Evolutionary conservation across 2,113 vertebrate species (phyloP), one percentile per base, ranked within the genome.

Genomic region (Melozone crissalis): DNA sequence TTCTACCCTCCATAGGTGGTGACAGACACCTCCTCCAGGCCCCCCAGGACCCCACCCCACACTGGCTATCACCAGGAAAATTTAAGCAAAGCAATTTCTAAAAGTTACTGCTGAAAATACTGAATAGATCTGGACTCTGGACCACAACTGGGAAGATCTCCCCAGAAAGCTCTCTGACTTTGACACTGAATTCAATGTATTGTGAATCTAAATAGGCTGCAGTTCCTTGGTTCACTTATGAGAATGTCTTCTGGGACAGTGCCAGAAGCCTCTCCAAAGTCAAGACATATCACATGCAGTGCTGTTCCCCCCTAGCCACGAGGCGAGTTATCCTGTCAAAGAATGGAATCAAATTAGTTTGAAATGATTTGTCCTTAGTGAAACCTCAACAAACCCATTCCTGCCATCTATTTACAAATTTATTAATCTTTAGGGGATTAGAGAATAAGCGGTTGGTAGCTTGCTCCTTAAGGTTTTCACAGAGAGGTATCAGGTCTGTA

Each of bases 191-290:
- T 55, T 76, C 67, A 26, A 8, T 0, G 0, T 24, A 66, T 12
- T 69, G 37, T 5, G n/a, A 84, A 59, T 33, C 59, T 43, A 85
- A 87, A 68, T 65, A 69, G 49, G 67, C 17, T 84, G 59, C 0
- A 0, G 54, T 86, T 83, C 88, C 68, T 86, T 10, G 1, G 85
- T 66, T 77, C 0, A 1, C 26, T 85, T 83, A 90, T 0, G 1
- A 66, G 75, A 79, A 83, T 62, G 14, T 69, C 90, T 88, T 74
- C 83, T 94, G 92, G 75, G 90, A 88, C 63, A 89, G 55, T 37
- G 94, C 92, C 92, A 95, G 94, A 86, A 94, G 92, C 90, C 39
- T 62, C 61, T 86, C 79, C 79, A 54, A 88, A 93, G 92, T 88
- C 95, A 97, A 84, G 94, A 63, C n/a, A 10, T 63, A 94, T 92